Percentiles rank a stretch among this genome's conserved stretches.
These are phyloP conservation scores for Cosmorhoe ocellata DNA, from an alignment of 2,888 invertebrate species.

Conservation along the genomic window DNA sequence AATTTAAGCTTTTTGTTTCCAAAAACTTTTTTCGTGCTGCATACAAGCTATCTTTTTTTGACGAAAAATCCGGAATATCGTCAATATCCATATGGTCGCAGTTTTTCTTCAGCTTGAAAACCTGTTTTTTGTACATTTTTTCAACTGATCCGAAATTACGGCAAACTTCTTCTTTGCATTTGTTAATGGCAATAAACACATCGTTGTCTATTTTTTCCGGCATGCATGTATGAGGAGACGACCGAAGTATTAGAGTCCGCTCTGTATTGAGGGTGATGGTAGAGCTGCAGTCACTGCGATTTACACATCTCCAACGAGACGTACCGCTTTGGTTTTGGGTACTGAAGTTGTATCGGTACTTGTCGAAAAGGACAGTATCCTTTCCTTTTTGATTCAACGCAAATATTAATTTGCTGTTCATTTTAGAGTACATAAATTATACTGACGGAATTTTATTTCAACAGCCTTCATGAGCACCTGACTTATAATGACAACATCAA, in stretches of 20 bases:
- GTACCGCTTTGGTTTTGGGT: conserved; percentile 7
- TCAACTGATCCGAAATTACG: conserved; percentile 13
- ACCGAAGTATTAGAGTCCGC: conserved; percentile 1
- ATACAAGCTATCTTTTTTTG: conserved; percentile 19
- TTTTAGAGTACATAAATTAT: no score
- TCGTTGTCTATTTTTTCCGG: neutral
- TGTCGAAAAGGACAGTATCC: conserved; percentile 4
- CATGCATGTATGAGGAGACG: no score
- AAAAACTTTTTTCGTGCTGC: conserved; percentile 20
- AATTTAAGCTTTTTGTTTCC: conserved; percentile 18
- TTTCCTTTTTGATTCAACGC: no score
- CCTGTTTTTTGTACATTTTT: conserved; percentile 10
- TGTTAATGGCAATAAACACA: conserved; percentile 8
- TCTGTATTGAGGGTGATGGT: conserved; percentile 1
- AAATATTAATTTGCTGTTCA: no score
- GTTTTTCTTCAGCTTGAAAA: conserved; percentile 17
- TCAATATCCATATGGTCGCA: conserved; percentile 9
- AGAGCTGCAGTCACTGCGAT: conserved; percentile 8
- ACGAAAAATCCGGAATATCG: conserved; percentile 16
- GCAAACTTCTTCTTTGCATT: conserved; percentile 12
- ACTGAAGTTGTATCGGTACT: conserved; percentile 6
- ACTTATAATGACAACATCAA: no score
- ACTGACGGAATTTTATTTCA: no score
- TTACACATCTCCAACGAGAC: conserved; percentile 11
- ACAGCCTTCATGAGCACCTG: conserved; percentile 3